Conservation (phyloP, 1,140 invertebrate species). For the Pachyrhynchus sulphureomaculatus region DNA sequence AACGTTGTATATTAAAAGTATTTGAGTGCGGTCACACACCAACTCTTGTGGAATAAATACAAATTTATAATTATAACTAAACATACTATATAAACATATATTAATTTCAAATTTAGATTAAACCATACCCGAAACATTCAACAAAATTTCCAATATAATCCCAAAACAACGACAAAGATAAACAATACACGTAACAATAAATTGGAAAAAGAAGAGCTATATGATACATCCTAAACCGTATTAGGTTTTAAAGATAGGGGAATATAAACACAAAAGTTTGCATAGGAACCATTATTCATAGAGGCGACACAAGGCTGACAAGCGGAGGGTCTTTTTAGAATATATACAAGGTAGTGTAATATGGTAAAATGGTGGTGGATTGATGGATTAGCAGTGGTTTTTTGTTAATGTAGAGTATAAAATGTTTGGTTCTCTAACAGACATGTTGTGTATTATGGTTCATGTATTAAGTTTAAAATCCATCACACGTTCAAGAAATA, state of each 20-base stretch:
- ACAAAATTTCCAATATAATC: too few species aligned
- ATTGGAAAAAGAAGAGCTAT: not conserved
- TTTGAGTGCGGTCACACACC: too few species aligned
- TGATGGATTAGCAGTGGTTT: conserved; percentile 14
- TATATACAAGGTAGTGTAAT: conserved; percentile 23
- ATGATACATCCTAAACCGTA: conserved; percentile 21
- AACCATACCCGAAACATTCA: too few species aligned
- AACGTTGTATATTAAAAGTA: too few species aligned
- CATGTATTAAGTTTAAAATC: not conserved
- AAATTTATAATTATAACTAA: too few species aligned
- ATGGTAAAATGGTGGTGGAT: conserved; percentile 29
- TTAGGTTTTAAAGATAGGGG: conserved; percentile 25
- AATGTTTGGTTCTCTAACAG: not conserved
- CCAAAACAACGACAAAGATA: too few species aligned
- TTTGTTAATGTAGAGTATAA: conserved; percentile 1
- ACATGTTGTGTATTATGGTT: not conserved
- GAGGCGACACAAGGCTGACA: conserved; percentile 14
- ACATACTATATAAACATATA: too few species aligned
- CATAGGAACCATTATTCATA: conserved; percentile 23
- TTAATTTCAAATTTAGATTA: too few species aligned
- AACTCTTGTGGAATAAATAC: too few species aligned
- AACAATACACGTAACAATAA: not conserved
- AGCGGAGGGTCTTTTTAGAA: conserved; percentile 22
- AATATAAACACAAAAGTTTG: conserved; percentile 31
- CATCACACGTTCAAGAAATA: too few species aligned